Conservation (phyloP, 2,113 vertebrate genomes). For the Mastomys coucha region DNA sequence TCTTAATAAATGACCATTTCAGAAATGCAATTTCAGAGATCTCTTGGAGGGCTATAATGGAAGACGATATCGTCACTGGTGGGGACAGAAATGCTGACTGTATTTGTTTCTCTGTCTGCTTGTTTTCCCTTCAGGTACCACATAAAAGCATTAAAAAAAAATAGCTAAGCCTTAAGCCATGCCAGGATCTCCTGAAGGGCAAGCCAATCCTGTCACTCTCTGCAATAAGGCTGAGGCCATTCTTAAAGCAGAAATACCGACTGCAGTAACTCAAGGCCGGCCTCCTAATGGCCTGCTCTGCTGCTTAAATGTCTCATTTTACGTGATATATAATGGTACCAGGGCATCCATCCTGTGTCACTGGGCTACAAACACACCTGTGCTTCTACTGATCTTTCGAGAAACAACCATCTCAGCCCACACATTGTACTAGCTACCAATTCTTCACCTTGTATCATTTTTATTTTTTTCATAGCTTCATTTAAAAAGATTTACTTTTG, state of each 20-base stretch:
- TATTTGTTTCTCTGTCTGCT: conserved; percentile 49
- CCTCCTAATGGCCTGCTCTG: conserved; percentile 67
- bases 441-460: not conserved
- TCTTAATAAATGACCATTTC: conserved; percentile 70
- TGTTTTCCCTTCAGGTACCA: conserved; percentile 38
- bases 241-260: conserved; percentile 76
- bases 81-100: not conserved
- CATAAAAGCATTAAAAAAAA: conserved; percentile 57
- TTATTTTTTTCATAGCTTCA: not conserved
- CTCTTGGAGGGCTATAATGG: conserved; percentile 48
- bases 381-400: not conserved
- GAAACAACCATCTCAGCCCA: not conserved
- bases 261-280: conserved; percentile 49
- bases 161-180: conserved; percentile 45
- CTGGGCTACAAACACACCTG: conserved; percentile 61
- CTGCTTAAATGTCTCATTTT: conserved; percentile 81
- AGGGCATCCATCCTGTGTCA: conserved; percentile 66
- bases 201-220: conserved; percentile 65
- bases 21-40: conserved; percentile 67
- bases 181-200: conserved; percentile 44
- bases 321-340: conserved; percentile 50
- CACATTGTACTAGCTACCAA: not conserved
- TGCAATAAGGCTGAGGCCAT: conserved; percentile 73
- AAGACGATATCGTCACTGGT: conserved; percentile 44
- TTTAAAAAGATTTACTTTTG: not conserved